phyloP scores from a whole-genome alignment of 2,797 vertebrate species.

The Trachops cirrhosus region DNA sequence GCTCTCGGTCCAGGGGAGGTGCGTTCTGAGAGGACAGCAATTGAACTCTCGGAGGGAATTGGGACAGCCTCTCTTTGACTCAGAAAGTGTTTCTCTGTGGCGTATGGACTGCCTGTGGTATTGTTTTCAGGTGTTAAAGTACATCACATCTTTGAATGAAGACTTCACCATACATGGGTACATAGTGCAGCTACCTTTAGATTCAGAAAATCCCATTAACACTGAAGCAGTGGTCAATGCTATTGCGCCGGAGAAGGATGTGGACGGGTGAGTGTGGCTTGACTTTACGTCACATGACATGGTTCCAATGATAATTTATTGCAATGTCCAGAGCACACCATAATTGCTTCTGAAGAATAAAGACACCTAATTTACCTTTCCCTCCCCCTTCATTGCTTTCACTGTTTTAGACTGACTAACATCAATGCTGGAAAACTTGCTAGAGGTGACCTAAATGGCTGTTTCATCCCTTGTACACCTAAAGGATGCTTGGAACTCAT shows the following conservation, averaged over 20 bases:
- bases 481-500: constrained; percentile 99
- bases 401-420: constrained; percentile 90
- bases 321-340: not conserved
- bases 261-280: constrained; percentile 91
- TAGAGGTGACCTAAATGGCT: constrained; percentile 93
- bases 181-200: constrained; percentile 96
- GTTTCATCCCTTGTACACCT: constrained; percentile 97
- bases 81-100: not conserved
- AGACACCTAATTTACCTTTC: constrained; percentile 6
- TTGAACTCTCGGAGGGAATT: not conserved
- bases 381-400: constrained; percentile 14
- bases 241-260: constrained; percentile 94
- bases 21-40: not conserved
- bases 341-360: not conserved
- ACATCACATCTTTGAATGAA: constrained; percentile 91
- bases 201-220: constrained; percentile 91
- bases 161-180: constrained; percentile 93
- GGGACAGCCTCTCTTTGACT: not conserved
- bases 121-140: constrained; percentile 88
- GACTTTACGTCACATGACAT: not conserved
- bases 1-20: not conserved
- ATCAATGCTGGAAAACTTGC: constrained; percentile 96
- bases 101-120: not conserved
- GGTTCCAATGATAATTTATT: not conserved
- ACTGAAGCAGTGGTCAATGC: constrained; percentile 93